Evolutionary conservation across 2,888 invertebrate genomes (phyloP).

Genomic region (Nycteola revayana): DNA sequence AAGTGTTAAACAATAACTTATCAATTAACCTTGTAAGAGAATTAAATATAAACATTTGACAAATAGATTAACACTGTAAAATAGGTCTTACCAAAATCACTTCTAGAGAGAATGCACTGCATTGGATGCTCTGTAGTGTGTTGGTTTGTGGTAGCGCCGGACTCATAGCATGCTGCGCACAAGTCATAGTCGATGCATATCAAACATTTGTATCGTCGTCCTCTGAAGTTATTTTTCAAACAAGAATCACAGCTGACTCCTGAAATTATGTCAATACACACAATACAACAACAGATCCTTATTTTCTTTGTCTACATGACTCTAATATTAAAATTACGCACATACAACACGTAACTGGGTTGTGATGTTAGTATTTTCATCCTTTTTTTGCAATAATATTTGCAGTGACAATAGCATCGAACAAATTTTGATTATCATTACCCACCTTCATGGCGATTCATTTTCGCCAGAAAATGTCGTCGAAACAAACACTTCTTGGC

Average conservation of each 20-base stretch:
- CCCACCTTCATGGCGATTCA: constrained; percentile 98
- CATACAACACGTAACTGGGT: constrained; percentile 28
- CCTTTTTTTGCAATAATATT: constrained; percentile 56
- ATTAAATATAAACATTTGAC: constrained; percentile 9
- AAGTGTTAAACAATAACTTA: background rate
- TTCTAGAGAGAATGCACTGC: constrained; percentile 98
- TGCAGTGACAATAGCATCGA: constrained; percentile 75
- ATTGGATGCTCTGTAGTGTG: constrained; percentile 98
- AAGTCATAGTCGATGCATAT: constrained; percentile 99
- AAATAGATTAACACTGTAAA: constrained; percentile 17
- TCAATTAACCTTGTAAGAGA: constrained; percentile 8
- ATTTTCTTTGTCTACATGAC: constrained; percentile 25
- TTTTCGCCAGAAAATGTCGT: constrained; percentile 83
- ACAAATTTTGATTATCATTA: constrained; percentile 82
- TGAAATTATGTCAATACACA: constrained; percentile 77
- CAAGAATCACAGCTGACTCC: constrained; percentile 99
- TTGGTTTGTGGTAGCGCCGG: constrained; percentile 93
- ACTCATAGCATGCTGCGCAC: constrained; percentile 97
- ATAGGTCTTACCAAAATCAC: constrained; percentile 92
- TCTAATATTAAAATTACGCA: constrained; percentile 23
- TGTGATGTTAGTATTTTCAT: constrained; percentile 39
- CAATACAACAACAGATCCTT: constrained; percentile 44
- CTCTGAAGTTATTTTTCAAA: constrained; percentile 98
- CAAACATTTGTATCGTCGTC: constrained; percentile 99
- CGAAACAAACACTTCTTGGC: constrained; percentile 72